Evolutionary conservation across 2,888 invertebrate species (phyloP).

Genomic region (Erebia palarica): DNA sequence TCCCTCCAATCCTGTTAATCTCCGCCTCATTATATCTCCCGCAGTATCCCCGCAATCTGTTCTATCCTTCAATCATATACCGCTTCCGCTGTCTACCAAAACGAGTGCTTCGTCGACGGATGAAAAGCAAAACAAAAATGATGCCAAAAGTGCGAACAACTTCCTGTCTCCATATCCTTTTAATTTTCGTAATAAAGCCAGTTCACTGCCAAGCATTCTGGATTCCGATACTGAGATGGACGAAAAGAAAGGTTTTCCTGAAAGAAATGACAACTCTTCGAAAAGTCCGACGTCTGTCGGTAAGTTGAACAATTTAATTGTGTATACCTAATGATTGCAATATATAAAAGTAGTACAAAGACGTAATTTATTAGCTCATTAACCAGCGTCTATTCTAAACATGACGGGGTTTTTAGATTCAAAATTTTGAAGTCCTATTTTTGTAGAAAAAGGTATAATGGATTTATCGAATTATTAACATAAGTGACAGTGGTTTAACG

Average conservation of each 20-base stretch:
- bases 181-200: slow-evolving; percentile 84
- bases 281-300: slow-evolving; percentile 87
- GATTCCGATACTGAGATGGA: slow-evolving; percentile 88
- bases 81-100: slow-evolving; percentile 55
- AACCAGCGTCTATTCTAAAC: too few species aligned
- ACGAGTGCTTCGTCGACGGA: slow-evolving; percentile 50
- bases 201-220: slow-evolving; percentile 91
- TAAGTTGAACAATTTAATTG: slow-evolving; percentile 52
- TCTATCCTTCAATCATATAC: slow-evolving; percentile 64
- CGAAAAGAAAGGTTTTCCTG: slow-evolving; percentile 71
- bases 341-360: too few species aligned
- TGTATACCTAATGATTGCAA: neutral
- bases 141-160: slow-evolving; percentile 66
- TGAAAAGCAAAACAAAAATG: slow-evolving; percentile 53
- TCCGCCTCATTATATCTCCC: slow-evolving; percentile 84
- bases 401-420: too few species aligned
- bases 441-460: neutral
- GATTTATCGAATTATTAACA: neutral
- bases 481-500: neutral
- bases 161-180: slow-evolving; percentile 83
- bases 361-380: too few species aligned
- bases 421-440: too few species aligned
- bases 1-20: slow-evolving; percentile 72
- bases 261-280: slow-evolving; percentile 76
- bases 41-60: slow-evolving; percentile 77